Conservation (phyloP, 2,888 invertebrate species). For the Mystacides longicornis region DNA sequence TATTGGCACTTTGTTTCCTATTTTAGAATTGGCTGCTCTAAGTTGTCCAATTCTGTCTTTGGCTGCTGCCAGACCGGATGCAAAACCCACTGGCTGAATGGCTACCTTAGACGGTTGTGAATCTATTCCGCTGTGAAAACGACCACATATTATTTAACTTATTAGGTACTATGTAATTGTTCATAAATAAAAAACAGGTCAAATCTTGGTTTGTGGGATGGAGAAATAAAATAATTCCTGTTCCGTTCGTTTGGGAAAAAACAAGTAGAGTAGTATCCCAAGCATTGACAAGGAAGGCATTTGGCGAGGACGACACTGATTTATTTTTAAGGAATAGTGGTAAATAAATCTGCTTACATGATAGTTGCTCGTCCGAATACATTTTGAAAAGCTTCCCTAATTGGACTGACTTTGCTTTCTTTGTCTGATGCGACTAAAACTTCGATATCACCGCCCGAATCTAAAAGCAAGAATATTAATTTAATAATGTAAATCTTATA, state of each 20-base stretch:
- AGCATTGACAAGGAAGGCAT: too few relatives aligned
- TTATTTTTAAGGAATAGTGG: too few relatives aligned
- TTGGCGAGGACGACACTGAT: too few relatives aligned
- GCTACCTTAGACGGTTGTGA: conserved; percentile 58
- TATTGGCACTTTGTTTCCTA: conserved; percentile 58
- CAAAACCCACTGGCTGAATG: conserved; percentile 71
- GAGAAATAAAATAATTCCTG: too few relatives aligned
- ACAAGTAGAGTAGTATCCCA: too few relatives aligned
- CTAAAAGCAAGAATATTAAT: conserved; percentile 39
- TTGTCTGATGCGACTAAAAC: conserved; percentile 70
- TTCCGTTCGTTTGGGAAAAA: too few relatives aligned
- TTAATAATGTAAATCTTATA: not conserved
- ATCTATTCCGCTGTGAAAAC: conserved; percentile 51
- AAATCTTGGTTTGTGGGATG: too few relatives aligned
- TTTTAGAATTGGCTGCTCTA: conserved; percentile 44
- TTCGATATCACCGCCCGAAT: conserved; percentile 71
- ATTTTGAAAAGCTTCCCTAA: conserved; percentile 72
- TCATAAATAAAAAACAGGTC: too few relatives aligned
- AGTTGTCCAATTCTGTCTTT: conserved; percentile 63
- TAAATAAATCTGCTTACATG: too few relatives aligned
- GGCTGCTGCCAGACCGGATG: conserved; percentile 64
- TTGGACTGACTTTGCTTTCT: conserved; percentile 65
- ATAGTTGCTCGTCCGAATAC: conserved; percentile 77
- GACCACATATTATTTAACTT: too few relatives aligned
- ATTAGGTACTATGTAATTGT: too few relatives aligned